Base-by-base conservation (phyloP, 2,888 invertebrate genomes). In the Melanargia galathea region DNA sequence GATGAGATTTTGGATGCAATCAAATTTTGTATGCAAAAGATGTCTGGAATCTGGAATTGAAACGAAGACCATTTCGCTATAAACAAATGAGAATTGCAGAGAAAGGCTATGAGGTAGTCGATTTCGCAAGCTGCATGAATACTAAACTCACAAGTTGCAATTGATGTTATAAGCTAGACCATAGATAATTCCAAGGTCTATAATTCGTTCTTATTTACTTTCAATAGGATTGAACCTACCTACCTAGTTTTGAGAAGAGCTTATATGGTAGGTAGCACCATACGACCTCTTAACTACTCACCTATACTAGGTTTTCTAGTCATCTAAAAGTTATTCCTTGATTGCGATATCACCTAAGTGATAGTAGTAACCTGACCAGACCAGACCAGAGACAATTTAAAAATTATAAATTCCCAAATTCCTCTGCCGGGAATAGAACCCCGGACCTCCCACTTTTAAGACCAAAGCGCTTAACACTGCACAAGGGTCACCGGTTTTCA, bases 71-170 rank as follows among this genome's bases (percentile, higher is more conserved):
- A 65, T 67, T 66, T 62, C 56, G 59, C 56, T 63, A 61, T 66
- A 65, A 65, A 68, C 68, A 62, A 65, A 68, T 66, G 70, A 64
- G 66, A 69, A 69, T 71, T 64, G 55, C 58, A 64, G 71, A 70
- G 71, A 72, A 71, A 72, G 68, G 69, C 65, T 60, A 63, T 64
- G 61, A 64, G 58, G 65, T 61, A 65, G 63, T 60, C 63, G 56
- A 68, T 67, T 65, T 68, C 60, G 65, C 68, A 67, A 67, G 66
- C 66, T 52, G 59, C 55, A 61, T 60, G 67, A 67, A 70, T 71
- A 69, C 64, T 67, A 66, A 70, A 65, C 62, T 65, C 64, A 69
- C 69, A 63, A 64, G 61, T 65, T 64, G 70, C 70, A 64, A 70
- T 59, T 58, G 54, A 64, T 63, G 63, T 54, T 67, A 65, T 61